Evolutionary conservation across 2,113 vertebrate genomes (phyloP).

Genomic region (Seriola rivoliana): DNA sequence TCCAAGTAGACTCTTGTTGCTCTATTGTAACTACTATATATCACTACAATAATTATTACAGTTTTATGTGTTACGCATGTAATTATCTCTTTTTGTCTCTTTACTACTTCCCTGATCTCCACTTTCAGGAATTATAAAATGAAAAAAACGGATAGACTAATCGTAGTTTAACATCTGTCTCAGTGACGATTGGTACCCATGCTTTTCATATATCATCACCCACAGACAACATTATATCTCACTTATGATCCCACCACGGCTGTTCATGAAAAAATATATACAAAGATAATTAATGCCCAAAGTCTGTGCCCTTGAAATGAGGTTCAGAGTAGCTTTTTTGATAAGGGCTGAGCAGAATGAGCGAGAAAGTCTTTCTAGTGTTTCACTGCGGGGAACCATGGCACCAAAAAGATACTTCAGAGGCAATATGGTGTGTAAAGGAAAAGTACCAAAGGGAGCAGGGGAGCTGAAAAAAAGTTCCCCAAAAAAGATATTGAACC

Average conservation of each 20-base stretch:
- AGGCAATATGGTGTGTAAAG: conserved; percentile 29
- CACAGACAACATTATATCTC: conserved; percentile 12
- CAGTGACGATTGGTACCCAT: not conserved
- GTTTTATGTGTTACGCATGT: not conserved
- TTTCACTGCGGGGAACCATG: conserved; percentile 12
- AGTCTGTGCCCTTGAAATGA: conserved; percentile 48
- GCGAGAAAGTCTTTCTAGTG: conserved; percentile 11
- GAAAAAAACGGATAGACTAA: not conserved
- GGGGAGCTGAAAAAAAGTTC: conserved; percentile 1
- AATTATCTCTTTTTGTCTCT: conserved; percentile 9
- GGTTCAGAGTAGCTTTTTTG: conserved; percentile 34
- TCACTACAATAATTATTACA: not conserved
- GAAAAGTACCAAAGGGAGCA: conserved; percentile 34
- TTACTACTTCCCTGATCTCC: not conserved
- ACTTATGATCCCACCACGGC: conserved; percentile 2
- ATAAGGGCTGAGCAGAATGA: conserved; percentile 41
- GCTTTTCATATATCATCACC: conserved; percentile 17
- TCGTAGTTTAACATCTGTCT: conserved; percentile 13
- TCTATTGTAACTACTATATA: not conserved
- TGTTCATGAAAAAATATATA: conserved; percentile 25
- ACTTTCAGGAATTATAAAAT: not conserved
- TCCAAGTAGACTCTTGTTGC: not conserved
- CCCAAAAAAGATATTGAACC: conserved; percentile 27
- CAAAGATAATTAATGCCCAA: conserved; percentile 55
- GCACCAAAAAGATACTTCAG: conserved; percentile 27